phyloP scores from a whole-genome alignment of 2,888 invertebrate genomes.

The Branchipolynoe longqiensis region DNA sequence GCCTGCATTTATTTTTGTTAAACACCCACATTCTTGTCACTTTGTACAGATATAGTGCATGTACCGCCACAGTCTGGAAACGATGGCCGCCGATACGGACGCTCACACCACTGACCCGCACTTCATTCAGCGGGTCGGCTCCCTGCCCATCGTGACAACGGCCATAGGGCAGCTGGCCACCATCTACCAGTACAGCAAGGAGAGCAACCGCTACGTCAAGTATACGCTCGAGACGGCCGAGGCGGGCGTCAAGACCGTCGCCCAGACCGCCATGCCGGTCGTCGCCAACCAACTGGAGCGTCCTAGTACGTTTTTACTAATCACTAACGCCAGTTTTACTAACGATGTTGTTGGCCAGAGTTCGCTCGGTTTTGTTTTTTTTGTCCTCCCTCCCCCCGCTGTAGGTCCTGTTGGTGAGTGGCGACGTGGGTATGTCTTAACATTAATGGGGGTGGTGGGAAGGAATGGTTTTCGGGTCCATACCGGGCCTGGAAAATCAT shows the following conservation, averaged over 20 bases:
- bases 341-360: too few species aligned
- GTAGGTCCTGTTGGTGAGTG: too few species aligned
- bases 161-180: slow-evolving; percentile 89
- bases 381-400: too few species aligned
- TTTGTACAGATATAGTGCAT: not conserved
- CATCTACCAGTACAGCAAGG: slow-evolving; percentile 90
- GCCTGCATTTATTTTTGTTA: not conserved
- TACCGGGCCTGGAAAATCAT: too few species aligned
- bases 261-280: slow-evolving; percentile 87
- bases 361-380: too few species aligned
- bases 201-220: slow-evolving; percentile 75
- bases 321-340: too few species aligned
- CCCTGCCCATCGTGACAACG: slow-evolving; percentile 90
- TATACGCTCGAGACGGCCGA: slow-evolving; percentile 80
- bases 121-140: slow-evolving; percentile 60
- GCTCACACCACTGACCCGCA: not conserved
- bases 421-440: too few species aligned
- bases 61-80: slow-evolving; percentile 33
- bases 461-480: too few species aligned
- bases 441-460: too few species aligned
- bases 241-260: slow-evolving; percentile 87
- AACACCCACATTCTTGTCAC: too few species aligned
- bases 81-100: not conserved
- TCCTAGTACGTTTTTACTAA: slow-evolving; percentile 83
- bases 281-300: slow-evolving; percentile 88